Percentiles rank a stretch among this genome's conserved stretches.
phyloP scores from a whole-genome alignment of 2,888 invertebrate genomes.

The Ptilodon capucinus region DNA sequence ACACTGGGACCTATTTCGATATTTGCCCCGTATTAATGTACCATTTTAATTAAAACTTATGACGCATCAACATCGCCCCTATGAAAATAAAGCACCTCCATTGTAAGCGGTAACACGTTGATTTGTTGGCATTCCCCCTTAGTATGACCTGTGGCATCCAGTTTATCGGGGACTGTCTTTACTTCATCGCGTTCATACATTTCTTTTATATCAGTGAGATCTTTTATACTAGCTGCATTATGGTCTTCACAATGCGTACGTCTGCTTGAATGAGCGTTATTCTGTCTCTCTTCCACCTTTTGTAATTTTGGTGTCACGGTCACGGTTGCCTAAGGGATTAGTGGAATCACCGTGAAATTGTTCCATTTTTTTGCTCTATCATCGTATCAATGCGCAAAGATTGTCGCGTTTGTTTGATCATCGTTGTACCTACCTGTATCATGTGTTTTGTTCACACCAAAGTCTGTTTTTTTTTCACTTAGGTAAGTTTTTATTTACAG shows the following conservation, averaged over 20 bases:
- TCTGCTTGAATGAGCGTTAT: constrained; percentile 65
- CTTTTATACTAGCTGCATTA: constrained; percentile 25
- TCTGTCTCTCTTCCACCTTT: constrained; percentile 57
- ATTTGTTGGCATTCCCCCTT: constrained; percentile 69
- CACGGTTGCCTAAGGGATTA: constrained; percentile 64
- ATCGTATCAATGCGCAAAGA: constrained; percentile 36
- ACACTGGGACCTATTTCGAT: constrained; percentile 47
- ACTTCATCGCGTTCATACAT: constrained; percentile 20
- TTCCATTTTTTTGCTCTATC: constrained; percentile 44
- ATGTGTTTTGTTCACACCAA: constrained; percentile 23
- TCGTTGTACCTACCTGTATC: constrained; percentile 45
- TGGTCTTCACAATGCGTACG: constrained; percentile 62
- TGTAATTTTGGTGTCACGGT: constrained; percentile 51
- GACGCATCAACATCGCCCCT: constrained; percentile 67
- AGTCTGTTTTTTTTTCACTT: no score
- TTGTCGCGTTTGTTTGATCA: constrained; percentile 40
- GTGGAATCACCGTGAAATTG: constrained; percentile 60
- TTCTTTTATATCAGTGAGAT: constrained; percentile 25
- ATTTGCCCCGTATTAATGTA: constrained; percentile 62
- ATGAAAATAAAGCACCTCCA: constrained; percentile 50
- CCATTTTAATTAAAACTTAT: constrained; percentile 79
- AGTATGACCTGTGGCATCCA: constrained; percentile 55
- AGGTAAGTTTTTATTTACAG: background rate
- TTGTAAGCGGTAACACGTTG: constrained; percentile 58
- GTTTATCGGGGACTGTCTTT: constrained; percentile 41